Conservation (phyloP, 2,797 vertebrate species). For the Etheostoma perlongum region DNA sequence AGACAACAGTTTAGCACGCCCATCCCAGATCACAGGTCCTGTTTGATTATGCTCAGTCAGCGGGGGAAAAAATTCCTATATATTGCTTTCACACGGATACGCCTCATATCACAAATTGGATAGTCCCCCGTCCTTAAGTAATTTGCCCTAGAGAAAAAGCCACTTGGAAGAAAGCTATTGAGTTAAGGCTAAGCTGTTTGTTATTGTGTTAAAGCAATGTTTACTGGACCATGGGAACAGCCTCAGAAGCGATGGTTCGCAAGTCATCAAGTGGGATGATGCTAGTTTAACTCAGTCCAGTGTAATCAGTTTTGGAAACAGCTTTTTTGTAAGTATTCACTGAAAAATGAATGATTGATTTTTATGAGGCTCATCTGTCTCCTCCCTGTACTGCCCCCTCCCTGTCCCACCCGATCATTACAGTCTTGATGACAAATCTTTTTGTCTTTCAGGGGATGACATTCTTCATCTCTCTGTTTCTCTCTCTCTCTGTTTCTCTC, state of each 20-base stretch:
- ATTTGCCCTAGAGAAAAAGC: constrained; percentile 48
- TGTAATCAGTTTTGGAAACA: constrained; percentile 51
- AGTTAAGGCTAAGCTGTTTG: constrained; percentile 54
- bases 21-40: neutral
- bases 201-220: constrained; percentile 50
- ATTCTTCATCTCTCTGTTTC: constrained; percentile 57
- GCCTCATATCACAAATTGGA: constrained; percentile 51
- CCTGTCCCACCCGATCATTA: constrained; percentile 68
- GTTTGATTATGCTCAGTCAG: constrained; percentile 47
- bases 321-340: constrained; percentile 55
- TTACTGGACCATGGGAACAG: constrained; percentile 54
- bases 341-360: constrained; percentile 70
- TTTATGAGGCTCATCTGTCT: constrained; percentile 61
- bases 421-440: constrained; percentile 71
- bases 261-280: constrained; percentile 50
- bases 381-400: constrained; percentile 57
- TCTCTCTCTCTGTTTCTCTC: constrained; percentile 59
- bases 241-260: constrained; percentile 30
- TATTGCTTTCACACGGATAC: constrained; percentile 45
- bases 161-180: constrained; percentile 33
- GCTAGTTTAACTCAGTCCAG: constrained; percentile 26
- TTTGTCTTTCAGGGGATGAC: constrained; percentile 68
- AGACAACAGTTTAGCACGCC: neutral
- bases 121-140: constrained; percentile 47
- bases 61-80: constrained; percentile 40